Evolutionary conservation across 1,140 invertebrate genomes (phyloP).

Genomic region (Nephila pilipes): DNA sequence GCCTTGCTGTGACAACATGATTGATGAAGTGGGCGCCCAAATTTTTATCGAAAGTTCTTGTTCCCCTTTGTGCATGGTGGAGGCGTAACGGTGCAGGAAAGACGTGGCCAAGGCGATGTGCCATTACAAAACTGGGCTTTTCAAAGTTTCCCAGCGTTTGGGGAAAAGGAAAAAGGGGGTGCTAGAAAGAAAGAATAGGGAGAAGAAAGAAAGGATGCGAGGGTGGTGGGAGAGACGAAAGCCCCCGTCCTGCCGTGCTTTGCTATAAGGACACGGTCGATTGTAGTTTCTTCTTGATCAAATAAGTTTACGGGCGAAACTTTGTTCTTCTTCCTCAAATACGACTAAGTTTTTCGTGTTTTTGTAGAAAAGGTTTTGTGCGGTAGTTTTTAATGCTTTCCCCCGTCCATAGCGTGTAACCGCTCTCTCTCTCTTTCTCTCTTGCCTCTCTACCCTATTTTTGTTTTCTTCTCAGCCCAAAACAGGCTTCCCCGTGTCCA

Average conservation of each 20-base stretch:
- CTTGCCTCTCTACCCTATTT: constrained; percentile 23
- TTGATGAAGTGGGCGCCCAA: constrained; percentile 77
- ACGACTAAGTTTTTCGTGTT: constrained; percentile 76
- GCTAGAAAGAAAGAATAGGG: constrained; percentile 71
- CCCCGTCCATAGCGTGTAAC: constrained; percentile 43
- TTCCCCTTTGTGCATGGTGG: constrained; percentile 75
- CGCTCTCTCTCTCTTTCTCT: neutral
- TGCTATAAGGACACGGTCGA: constrained; percentile 77
- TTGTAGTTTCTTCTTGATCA: constrained; percentile 77
- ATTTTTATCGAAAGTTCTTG: constrained; percentile 78
- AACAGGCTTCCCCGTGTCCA: constrained; percentile 58
- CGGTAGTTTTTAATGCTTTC: constrained; percentile 73
- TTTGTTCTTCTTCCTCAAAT: constrained; percentile 77
- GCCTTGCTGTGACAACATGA: constrained; percentile 77
- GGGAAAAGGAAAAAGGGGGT: constrained; percentile 67
- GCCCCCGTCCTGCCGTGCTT: constrained; percentile 67
- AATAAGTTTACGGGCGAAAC: constrained; percentile 77
- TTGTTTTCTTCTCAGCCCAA: constrained; percentile 54
- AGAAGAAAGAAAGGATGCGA: constrained; percentile 60
- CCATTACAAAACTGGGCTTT: constrained; percentile 77
- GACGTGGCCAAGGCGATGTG: constrained; percentile 77
- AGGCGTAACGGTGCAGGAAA: constrained; percentile 76
- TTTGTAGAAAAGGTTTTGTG: constrained; percentile 69
- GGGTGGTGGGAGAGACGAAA: constrained; percentile 24
- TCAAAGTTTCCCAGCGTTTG: constrained; percentile 70